Evolutionary conservation across 2,797 vertebrate genomes (phyloP).

Genomic region (Poecilia velifera): DNA sequence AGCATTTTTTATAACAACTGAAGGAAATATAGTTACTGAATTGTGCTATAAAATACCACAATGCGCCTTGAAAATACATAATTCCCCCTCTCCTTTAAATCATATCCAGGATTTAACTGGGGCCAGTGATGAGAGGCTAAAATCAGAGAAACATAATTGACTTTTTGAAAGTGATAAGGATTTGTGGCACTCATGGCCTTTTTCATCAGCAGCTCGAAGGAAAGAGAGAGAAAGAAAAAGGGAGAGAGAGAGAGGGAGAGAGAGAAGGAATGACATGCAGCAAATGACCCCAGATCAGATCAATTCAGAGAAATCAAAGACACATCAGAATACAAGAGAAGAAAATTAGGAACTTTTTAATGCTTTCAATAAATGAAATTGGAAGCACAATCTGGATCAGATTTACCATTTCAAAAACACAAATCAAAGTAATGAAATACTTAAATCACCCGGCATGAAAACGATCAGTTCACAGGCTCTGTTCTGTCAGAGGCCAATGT

Average conservation of each 20-base stretch:
- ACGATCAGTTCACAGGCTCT: neutral
- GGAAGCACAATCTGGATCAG: neutral
- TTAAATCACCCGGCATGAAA: neutral
- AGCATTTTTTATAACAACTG: too few relatives aligned
- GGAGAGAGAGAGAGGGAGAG: too few relatives aligned
- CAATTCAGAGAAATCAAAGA: neutral
- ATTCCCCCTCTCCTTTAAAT: neutral
- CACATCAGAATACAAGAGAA: neutral
- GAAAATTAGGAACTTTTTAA: neutral
- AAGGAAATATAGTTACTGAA: too few relatives aligned
- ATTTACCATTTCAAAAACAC: neutral
- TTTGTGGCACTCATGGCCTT: neutral
- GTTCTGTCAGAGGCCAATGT: neutral
- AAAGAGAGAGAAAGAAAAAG: too few relatives aligned
- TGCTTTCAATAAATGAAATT: neutral
- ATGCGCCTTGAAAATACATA: too few relatives aligned
- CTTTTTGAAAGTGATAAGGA: neutral
- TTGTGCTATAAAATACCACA: too few relatives aligned
- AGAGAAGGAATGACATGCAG: neutral
- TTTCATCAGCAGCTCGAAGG: neutral
- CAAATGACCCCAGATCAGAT: neutral
- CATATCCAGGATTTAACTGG: neutral
- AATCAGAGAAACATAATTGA: neutral
- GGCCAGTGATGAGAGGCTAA: neutral
- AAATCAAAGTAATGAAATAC: neutral